A percentile compares a stretch with the other conserved stretches of the same genome.
phyloP scores from a whole-genome alignment of 2,797 vertebrate species.

The Esox masquinongy region DNA sequence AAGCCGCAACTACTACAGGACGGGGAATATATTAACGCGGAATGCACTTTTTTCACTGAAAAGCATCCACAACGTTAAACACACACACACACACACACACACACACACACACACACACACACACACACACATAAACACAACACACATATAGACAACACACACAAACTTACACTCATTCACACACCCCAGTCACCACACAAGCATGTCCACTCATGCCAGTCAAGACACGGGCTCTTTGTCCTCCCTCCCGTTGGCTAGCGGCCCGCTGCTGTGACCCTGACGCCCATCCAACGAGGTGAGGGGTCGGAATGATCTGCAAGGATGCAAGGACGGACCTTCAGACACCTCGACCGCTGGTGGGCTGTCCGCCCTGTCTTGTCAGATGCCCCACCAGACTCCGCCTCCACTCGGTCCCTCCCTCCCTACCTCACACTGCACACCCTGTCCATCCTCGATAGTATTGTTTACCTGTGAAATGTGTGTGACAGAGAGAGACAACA shows the following conservation, averaged over 20 bases:
- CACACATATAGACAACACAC: conserved; percentile 4
- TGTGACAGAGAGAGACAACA: conserved; percentile 22
- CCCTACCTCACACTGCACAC: conserved; percentile 15
- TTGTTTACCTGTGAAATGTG: conserved; percentile 68
- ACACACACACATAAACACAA: conserved; percentile 31
- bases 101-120: conserved; percentile 5
- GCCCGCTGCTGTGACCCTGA: conserved; percentile 10
- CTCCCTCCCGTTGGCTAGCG: conserved; percentile 33
- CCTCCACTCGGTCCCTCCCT: not conserved
- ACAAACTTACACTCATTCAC: conserved; percentile 34
- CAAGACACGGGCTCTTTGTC: conserved; percentile 48
- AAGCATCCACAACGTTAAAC: conserved; percentile 27
- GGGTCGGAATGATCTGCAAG: conserved; percentile 75
- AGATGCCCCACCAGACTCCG: not conserved
- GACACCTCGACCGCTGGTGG: not conserved
- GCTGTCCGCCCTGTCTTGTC: conserved; percentile 30
- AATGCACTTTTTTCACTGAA: conserved; percentile 53
- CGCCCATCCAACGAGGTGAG: conserved; percentile 44
- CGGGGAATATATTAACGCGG: conserved; percentile 13
- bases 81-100: conserved; percentile 37
- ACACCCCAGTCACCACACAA: conserved; percentile 11
- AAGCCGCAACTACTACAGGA: not conserved
- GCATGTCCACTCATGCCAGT: conserved; percentile 17
- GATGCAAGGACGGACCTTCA: conserved; percentile 69
- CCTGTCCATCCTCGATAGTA: conserved; percentile 46